Conservation (phyloP, 2,888 invertebrate species). For the Mythimna impura region DNA sequence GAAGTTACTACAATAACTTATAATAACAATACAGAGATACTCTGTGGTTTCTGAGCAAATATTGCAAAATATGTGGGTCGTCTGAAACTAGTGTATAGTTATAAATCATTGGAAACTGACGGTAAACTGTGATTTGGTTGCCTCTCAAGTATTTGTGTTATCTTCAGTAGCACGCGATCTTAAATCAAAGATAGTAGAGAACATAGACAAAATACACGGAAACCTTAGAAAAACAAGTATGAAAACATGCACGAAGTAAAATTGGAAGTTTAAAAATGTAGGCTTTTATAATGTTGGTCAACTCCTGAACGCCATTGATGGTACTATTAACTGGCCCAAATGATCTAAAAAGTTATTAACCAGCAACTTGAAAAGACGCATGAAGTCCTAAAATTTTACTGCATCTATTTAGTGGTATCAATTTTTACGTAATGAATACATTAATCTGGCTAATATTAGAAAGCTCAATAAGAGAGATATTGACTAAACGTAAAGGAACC, state of each 20-base stretch:
- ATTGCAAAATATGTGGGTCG: conserved; percentile 60
- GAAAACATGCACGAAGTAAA: neutral
- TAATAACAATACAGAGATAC: conserved; percentile 22
- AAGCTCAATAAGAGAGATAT: neutral
- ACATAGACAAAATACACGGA: neutral
- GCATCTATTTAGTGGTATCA: neutral
- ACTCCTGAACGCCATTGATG: neutral
- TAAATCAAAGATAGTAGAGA: conserved; percentile 4
- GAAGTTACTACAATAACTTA: conserved; percentile 9
- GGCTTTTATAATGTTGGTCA: neutral
- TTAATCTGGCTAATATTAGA: neutral
- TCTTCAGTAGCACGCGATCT: conserved; percentile 35
- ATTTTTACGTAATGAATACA: neutral
- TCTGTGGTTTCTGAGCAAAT: conserved; percentile 40
- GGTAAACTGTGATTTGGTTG: conserved; percentile 47
- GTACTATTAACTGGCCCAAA: neutral
- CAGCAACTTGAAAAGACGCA: neutral
- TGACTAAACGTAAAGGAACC: neutral
- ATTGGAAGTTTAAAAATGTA: neutral
- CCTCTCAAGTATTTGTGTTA: conserved; percentile 27
- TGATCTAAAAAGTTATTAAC: neutral
- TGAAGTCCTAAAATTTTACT: neutral
- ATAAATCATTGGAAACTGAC: conserved; percentile 50
- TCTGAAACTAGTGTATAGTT: conserved; percentile 35
- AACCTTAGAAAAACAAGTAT: neutral